Percentiles rank a stretch among this genome's conserved stretches.
phyloP scores from a whole-genome alignment of 2,797 vertebrate species.

The Amazona finschi region DNA sequence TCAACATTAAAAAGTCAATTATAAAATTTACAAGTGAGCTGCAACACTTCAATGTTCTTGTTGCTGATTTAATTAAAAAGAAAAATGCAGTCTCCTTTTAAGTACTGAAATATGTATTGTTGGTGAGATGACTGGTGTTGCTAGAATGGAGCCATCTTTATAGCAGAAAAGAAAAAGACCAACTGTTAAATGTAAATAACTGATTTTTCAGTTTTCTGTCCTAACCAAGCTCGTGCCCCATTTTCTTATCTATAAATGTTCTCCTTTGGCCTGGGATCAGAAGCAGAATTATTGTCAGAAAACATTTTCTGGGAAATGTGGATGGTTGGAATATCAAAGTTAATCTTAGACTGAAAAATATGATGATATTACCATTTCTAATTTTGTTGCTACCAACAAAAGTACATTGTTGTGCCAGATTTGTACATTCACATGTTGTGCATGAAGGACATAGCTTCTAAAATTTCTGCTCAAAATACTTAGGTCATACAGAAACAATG shows the following conservation, averaged over 20 bases:
- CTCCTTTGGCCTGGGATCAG: background rate
- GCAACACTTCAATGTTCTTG: background rate
- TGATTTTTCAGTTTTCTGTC: background rate
- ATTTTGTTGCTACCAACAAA: conserved; percentile 48
- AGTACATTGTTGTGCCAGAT: conserved; percentile 17
- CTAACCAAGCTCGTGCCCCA: background rate
- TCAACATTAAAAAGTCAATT: background rate
- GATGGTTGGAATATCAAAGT: conserved; percentile 16
- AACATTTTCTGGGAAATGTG: conserved; percentile 9
- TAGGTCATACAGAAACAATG: conserved; percentile 3
- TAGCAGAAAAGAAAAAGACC: background rate
- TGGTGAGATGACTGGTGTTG: background rate
- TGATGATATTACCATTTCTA: background rate
- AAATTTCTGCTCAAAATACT: conserved; percentile 13
- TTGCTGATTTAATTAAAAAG: background rate
- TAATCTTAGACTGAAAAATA: conserved; percentile 39
- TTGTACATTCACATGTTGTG: background rate
- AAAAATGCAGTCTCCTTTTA: background rate
- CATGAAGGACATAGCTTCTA: conserved; percentile 18
- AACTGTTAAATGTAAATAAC: background rate
- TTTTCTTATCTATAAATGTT: background rate
- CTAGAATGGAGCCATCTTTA: background rate
- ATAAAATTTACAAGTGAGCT: background rate
- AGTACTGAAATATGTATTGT: background rate
- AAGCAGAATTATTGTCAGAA: conserved; percentile 25